These are phyloP conservation scores for Ptychobarbus kaznakovi DNA, from an alignment of 2,797 vertebrate genomes.

Conservation along the genomic window DNA sequence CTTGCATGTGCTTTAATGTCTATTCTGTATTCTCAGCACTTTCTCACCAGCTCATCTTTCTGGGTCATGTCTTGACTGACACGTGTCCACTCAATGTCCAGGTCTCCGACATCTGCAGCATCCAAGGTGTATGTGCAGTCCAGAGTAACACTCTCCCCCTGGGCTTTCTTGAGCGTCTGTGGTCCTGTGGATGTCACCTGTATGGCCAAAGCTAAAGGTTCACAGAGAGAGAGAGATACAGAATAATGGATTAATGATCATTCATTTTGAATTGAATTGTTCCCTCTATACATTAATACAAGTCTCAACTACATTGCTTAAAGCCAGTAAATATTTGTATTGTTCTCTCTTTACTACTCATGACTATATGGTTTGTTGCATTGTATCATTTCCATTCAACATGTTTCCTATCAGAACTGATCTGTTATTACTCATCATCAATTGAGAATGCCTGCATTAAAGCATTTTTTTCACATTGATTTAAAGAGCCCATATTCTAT, in stretches of 20 bases:
- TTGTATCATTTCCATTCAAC: neutral
- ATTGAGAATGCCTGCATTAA: neutral
- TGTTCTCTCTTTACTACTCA: neutral
- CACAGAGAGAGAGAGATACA: slow-evolving; percentile 20
- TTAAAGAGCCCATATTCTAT: neutral
- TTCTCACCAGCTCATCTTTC: slow-evolving; percentile 85
- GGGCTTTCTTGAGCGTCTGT: slow-evolving; percentile 82
- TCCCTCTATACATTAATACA: neutral
- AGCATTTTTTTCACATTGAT: neutral
- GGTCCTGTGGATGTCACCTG: slow-evolving; percentile 81
- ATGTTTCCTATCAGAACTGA: neutral
- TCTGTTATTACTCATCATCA: neutral
- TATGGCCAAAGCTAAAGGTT: slow-evolving; percentile 70
- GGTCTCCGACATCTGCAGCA: slow-evolving; percentile 79
- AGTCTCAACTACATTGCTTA: neutral
- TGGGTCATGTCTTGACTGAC: slow-evolving; percentile 83
- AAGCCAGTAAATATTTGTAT: neutral
- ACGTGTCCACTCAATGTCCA: slow-evolving; percentile 91
- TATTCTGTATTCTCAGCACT: neutral
- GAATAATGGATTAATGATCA: neutral
- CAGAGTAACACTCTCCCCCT: slow-evolving; percentile 77
- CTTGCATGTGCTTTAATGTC: neutral
- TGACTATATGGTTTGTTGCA: neutral
- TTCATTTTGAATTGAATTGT: neutral
- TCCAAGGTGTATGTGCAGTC: slow-evolving; percentile 83